These are phyloP conservation scores for Pseudoatta argentina DNA, from an alignment of 1,140 invertebrate species.

Conservation along the genomic window DNA sequence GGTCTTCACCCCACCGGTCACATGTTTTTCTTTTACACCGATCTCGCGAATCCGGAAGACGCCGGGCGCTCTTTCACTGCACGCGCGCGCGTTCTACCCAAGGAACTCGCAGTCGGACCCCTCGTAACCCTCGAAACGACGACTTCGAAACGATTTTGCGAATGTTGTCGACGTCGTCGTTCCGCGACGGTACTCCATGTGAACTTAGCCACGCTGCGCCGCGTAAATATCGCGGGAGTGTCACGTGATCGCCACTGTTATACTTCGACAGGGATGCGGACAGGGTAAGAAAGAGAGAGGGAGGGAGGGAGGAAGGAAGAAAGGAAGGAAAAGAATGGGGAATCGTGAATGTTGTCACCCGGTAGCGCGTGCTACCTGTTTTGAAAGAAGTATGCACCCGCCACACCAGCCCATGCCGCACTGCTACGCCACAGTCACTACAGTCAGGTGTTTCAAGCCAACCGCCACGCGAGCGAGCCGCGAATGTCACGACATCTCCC, in stretches of 20 bases:
- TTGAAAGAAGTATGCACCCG: constrained; percentile 79
- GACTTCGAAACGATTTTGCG: not conserved
- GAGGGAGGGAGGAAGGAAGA: no score
- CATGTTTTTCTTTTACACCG: constrained; percentile 11
- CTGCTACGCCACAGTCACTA: constrained; percentile 76
- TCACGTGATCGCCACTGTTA: constrained; percentile 22
- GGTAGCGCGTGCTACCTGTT: constrained; percentile 74
- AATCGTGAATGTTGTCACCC: not conserved
- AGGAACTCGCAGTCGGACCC: not conserved
- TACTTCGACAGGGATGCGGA: not conserved
- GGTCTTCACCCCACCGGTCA: constrained; percentile 33
- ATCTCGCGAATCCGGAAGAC: not conserved
- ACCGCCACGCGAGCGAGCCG: constrained; percentile 36
- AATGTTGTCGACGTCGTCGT: constrained; percentile 42
- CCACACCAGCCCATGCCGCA: constrained; percentile 81
- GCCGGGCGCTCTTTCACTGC: constrained; percentile 29
- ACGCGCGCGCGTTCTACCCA: not conserved
- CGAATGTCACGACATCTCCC: constrained; percentile 73
- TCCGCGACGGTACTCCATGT: constrained; percentile 56
- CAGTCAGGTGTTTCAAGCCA: constrained; percentile 80
- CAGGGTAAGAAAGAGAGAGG: no score
- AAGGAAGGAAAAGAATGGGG: no score
- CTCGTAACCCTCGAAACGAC: not conserved
- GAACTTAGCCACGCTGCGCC: not conserved
- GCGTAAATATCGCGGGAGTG: constrained; percentile 29